These are phyloP conservation scores for Tridacna gigas DNA, from an alignment of 2,888 invertebrate genomes.

Conservation along the genomic window DNA sequence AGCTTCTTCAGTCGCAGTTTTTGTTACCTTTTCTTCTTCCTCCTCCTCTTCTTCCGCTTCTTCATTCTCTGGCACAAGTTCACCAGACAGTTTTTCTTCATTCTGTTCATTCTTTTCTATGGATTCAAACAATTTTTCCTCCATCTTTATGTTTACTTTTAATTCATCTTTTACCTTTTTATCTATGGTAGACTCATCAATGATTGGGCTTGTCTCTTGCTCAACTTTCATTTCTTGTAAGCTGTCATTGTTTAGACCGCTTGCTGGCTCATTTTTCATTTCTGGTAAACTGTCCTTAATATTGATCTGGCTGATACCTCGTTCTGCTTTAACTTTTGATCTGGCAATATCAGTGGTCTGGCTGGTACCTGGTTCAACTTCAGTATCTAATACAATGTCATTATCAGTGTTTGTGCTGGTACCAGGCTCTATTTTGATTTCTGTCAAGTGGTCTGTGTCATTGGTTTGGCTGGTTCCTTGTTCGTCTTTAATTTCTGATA, in stretches of 20 bases:
- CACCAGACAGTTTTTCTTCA: background rate
- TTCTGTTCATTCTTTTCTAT: slow-evolving; percentile 11
- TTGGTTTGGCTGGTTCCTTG: background rate
- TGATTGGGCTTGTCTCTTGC: no score
- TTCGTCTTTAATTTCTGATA: background rate
- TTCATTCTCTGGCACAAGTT: slow-evolving; percentile 10
- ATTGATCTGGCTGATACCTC: no score
- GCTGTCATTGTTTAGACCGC: no score
- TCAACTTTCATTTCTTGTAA: no score
- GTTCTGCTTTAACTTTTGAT: no score
- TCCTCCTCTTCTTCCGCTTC: slow-evolving; percentile 43
- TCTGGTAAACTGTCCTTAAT: no score
- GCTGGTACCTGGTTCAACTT: background rate
- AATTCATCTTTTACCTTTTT: no score
- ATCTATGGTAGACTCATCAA: no score
- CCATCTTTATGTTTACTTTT: background rate
- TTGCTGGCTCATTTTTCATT: no score
- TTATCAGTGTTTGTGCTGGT: background rate
- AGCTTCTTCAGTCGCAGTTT: no score
- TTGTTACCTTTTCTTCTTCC: slow-evolving; percentile 11
- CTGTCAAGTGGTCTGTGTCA: background rate
- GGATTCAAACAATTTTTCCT: background rate
- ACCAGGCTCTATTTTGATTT: background rate
- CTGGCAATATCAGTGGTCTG: no score
- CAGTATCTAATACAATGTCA: background rate